Evolutionary conservation across 1,140 invertebrate species (phyloP).

Genomic region (Carposina sasakii): DNA sequence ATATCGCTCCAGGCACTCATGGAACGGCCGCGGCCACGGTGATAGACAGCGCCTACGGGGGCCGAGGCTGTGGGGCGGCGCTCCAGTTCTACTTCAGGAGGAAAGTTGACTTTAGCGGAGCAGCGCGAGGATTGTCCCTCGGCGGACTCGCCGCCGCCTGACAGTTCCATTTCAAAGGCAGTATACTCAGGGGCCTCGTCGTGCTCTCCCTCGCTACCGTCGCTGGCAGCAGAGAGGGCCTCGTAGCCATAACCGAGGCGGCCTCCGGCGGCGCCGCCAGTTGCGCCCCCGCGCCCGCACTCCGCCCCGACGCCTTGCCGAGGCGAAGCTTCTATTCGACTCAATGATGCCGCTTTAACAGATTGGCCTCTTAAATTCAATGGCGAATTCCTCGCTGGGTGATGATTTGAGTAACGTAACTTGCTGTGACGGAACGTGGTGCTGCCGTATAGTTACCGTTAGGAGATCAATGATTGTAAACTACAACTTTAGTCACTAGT

Average conservation of each 20-base stretch:
- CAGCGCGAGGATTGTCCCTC: constrained; percentile 55
- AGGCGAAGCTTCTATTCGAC: constrained; percentile 48
- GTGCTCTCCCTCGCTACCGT: constrained; percentile 55
- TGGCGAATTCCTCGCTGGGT: constrained; percentile 44
- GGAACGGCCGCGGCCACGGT: constrained; percentile 75
- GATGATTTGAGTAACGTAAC: constrained; percentile 56
- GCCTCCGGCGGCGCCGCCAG: constrained; percentile 38
- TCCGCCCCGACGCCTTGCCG: constrained; percentile 47
- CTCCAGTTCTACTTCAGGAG: constrained; percentile 76
- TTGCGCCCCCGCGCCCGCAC: constrained; percentile 48
- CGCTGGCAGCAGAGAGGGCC: constrained; percentile 58
- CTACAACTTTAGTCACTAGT: no score
- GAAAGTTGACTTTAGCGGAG: constrained; percentile 80
- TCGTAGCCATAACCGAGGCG: constrained; percentile 63
- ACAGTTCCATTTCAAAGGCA: constrained; percentile 57
- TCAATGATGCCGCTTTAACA: constrained; percentile 56
- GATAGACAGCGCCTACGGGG: constrained; percentile 72
- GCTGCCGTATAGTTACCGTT: constrained; percentile 27
- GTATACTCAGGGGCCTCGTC: constrained; percentile 55
- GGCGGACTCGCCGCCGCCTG: constrained; percentile 46
- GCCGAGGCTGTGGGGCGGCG: constrained; percentile 74
- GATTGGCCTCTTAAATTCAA: constrained; percentile 46
- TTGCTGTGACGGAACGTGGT: constrained; percentile 68
- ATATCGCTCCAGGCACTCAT: constrained; percentile 90
- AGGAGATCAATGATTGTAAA: constrained; percentile 1